Percentiles rank a stretch among this genome's conserved stretches.
phyloP scores from a whole-genome alignment of 2,888 invertebrate species.

The Ptychoptera albimana region DNA sequence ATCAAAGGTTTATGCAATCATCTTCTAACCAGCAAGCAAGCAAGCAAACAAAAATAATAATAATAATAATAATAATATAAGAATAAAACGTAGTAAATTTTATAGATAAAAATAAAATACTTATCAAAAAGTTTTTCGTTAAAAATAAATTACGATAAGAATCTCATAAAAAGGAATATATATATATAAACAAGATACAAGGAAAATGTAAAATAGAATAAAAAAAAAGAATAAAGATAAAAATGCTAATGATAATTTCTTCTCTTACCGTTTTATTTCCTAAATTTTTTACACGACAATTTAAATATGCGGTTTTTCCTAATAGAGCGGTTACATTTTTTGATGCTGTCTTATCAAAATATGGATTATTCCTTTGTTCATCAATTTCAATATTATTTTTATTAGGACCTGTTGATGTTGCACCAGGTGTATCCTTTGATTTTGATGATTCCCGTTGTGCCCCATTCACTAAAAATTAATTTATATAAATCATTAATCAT shows the following conservation, averaged over 20 bases:
- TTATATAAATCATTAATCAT: background rate
- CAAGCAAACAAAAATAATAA: too few relatives aligned
- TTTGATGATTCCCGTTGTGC: slow-evolving; percentile 28
- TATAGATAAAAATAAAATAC: too few relatives aligned
- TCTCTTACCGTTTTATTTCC: slow-evolving; percentile 80
- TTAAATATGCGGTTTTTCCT: slow-evolving; percentile 79
- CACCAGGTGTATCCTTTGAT: slow-evolving; percentile 19
- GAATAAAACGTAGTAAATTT: too few relatives aligned
- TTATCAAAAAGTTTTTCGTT: too few relatives aligned
- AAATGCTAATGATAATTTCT: background rate
- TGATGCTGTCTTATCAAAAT: slow-evolving; percentile 56
- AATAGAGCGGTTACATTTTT: slow-evolving; percentile 67
- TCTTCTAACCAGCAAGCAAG: too few relatives aligned
- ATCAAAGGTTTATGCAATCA: too few relatives aligned
- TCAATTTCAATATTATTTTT: slow-evolving; percentile 20
- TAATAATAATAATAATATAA: too few relatives aligned
- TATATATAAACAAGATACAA: too few relatives aligned
- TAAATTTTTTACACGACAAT: slow-evolving; percentile 78
- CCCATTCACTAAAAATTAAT: slow-evolving; percentile 18
- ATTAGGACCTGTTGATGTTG: slow-evolving; percentile 8
- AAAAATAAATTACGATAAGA: too few relatives aligned
- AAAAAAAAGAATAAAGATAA: too few relatives aligned
- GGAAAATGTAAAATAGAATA: too few relatives aligned
- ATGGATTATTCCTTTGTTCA: slow-evolving; percentile 42
- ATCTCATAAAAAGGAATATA: too few relatives aligned